Percentiles rank a stretch among this genome's conserved stretches.
These are phyloP conservation scores for Sandelia bainsii DNA, from an alignment of 2,797 vertebrate species.

Conservation along the genomic window DNA sequence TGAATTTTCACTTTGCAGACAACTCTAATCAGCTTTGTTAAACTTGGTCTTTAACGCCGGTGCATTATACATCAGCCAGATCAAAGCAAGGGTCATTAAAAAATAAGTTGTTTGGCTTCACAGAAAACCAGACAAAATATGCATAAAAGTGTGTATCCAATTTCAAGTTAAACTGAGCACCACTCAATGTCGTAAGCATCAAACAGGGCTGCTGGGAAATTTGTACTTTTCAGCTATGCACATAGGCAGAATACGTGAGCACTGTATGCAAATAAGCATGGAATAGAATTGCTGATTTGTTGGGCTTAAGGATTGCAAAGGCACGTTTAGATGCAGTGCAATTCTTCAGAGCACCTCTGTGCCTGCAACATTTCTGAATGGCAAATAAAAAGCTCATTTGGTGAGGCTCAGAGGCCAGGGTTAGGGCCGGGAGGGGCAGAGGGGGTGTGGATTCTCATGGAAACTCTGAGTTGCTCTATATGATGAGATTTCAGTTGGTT, in stretches of 20 bases:
- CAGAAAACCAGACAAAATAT: constrained; percentile 23
- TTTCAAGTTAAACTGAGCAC: constrained; percentile 30
- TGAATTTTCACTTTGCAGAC: constrained; percentile 24
- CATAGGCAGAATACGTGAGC: constrained; percentile 36
- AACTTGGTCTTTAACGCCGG: constrained; percentile 36
- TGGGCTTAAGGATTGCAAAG: constrained; percentile 47
- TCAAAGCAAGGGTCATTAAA: constrained; percentile 60
- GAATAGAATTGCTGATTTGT: constrained; percentile 60
- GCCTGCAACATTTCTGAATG: constrained; percentile 65
- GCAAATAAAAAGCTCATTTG: constrained; percentile 79
- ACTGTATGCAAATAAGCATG: constrained; percentile 59
- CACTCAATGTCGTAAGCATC: constrained; percentile 38
- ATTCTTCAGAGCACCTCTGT: constrained; percentile 56
- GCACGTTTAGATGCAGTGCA: constrained; percentile 64
- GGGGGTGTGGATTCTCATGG: constrained; percentile 36
- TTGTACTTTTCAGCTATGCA: constrained; percentile 22
- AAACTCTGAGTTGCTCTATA: constrained; percentile 60
- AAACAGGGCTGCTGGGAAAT: constrained; percentile 42
- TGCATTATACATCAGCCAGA: constrained; percentile 56
- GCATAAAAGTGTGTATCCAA: constrained; percentile 17
- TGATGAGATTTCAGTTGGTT: constrained; percentile 74
- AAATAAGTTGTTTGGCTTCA: constrained; percentile 60
- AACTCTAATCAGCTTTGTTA: constrained; percentile 32
- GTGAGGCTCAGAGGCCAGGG: constrained; percentile 43
- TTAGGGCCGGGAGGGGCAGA: constrained; percentile 42